phyloP scores from a whole-genome alignment of 2,113 vertebrate genomes.

The Hippocampus zosterae region DNA sequence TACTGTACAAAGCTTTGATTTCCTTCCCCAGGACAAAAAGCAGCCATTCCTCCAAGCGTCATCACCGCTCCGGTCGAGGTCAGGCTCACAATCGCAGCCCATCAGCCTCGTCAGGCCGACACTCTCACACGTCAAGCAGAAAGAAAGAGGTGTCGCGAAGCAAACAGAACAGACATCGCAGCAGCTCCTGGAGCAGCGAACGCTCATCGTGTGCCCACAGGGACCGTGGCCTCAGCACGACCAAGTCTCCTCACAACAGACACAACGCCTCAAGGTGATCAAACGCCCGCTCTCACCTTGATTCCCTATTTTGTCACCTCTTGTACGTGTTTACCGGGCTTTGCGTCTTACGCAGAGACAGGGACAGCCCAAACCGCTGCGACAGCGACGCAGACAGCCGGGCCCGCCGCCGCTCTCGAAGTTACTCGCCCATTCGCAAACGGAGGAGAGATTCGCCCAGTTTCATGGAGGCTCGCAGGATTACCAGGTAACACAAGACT shows the following conservation, averaged over 20 bases:
- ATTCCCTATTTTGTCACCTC: not conserved
- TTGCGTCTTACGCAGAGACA: slow-evolving; percentile 73
- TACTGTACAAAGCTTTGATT: not conserved
- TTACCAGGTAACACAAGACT: slow-evolving; percentile 82
- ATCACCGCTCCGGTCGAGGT: slow-evolving; percentile 69
- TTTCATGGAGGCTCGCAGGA: slow-evolving; percentile 97
- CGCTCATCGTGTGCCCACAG: slow-evolving; percentile 80
- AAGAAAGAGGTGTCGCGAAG: slow-evolving; percentile 79
- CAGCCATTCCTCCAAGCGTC: slow-evolving; percentile 72
- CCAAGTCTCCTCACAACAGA: slow-evolving; percentile 68
- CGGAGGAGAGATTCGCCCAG: slow-evolving; percentile 94
- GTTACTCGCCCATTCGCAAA: slow-evolving; percentile 95
- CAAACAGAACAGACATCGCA: slow-evolving; percentile 74
- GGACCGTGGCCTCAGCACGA: slow-evolving; percentile 72
- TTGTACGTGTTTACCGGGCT: not conserved
- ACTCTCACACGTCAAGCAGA: slow-evolving; percentile 74
- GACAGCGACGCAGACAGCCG: slow-evolving; percentile 83
- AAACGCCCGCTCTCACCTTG: not conserved
- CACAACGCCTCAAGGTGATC: slow-evolving; percentile 63
- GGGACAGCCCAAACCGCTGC: slow-evolving; percentile 82
- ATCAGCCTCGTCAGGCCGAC: slow-evolving; percentile 74
- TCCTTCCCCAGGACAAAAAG: slow-evolving; percentile 59
- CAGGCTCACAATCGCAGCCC: slow-evolving; percentile 73
- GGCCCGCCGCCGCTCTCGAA: slow-evolving; percentile 87
- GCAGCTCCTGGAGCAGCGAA: slow-evolving; percentile 88